phyloP scores from a whole-genome alignment of 2,888 invertebrate species.

The Dryococelus australis region DNA sequence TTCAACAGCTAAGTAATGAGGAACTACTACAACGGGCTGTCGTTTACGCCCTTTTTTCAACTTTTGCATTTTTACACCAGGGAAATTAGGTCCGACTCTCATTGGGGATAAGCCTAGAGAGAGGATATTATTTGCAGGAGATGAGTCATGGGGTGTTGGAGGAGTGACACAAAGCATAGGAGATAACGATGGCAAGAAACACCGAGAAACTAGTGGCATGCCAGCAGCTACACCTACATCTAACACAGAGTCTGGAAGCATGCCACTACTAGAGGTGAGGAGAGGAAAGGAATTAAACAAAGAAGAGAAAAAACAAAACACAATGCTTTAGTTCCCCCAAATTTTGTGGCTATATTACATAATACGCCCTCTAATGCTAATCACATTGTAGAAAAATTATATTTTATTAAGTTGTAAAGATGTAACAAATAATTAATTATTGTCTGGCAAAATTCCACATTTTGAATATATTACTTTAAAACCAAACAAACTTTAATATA shows the following conservation, averaged over 20 bases:
- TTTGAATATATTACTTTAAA: background rate
- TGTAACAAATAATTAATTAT: too few species aligned
- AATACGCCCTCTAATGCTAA: background rate
- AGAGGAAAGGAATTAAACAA: slow-evolving; percentile 31
- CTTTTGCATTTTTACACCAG: slow-evolving; percentile 34
- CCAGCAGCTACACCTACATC: slow-evolving; percentile 32
- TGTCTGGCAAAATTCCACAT: too few species aligned
- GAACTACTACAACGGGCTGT: slow-evolving; percentile 37
- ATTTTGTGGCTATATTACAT: slow-evolving; percentile 23
- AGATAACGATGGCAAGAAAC: slow-evolving; percentile 37
- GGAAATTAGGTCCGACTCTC: slow-evolving; percentile 37
- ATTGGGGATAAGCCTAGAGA: slow-evolving; percentile 30
- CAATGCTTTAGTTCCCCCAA: slow-evolving; percentile 39
- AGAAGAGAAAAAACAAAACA: slow-evolving; percentile 41
- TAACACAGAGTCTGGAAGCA: slow-evolving; percentile 37
- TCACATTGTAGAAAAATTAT: background rate
- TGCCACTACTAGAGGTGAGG: slow-evolving; percentile 34
- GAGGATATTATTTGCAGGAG: slow-evolving; percentile 21
- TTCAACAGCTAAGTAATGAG: slow-evolving; percentile 35
- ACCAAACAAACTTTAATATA: background rate
- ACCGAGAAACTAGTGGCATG: slow-evolving; percentile 2
- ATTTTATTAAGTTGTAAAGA: background rate
- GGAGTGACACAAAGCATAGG: slow-evolving; percentile 43
- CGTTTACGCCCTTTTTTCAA: slow-evolving; percentile 36
- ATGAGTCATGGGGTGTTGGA: slow-evolving; percentile 37